Evolutionary conservation across 2,888 invertebrate species (phyloP).

Genomic region (Phragmatobia fuliginosa): DNA sequence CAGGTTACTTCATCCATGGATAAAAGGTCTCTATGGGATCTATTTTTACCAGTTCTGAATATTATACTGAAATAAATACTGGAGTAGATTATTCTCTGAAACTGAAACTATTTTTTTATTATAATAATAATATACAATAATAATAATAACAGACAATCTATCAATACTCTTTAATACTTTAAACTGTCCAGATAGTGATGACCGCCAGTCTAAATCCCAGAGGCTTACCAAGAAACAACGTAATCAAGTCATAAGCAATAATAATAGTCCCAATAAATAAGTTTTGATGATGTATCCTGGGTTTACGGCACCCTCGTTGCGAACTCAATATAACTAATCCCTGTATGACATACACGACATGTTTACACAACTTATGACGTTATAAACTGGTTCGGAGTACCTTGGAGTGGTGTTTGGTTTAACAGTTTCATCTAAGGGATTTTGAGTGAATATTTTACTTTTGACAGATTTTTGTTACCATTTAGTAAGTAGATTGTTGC

Average conservation of each 20-base stretch:
- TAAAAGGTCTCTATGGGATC: not conserved
- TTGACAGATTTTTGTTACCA: not conserved
- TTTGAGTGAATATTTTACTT: not conserved
- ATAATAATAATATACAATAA: too few relatives aligned
- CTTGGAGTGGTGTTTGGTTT: not conserved
- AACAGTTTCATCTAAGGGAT: not conserved
- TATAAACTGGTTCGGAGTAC: conserved; percentile 27
- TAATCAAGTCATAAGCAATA: conserved; percentile 51
- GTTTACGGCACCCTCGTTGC: conserved; percentile 47
- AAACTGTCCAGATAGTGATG: not conserved
- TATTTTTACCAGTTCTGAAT: not conserved
- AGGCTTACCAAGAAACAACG: conserved; percentile 34
- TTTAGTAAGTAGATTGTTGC: too few relatives aligned
- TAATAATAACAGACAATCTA: too few relatives aligned
- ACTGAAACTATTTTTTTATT: not conserved
- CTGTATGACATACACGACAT: conserved; percentile 19
- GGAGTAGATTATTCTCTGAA: not conserved
- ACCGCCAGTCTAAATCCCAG: conserved; percentile 7
- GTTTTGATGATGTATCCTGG: conserved; percentile 57
- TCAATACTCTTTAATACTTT: not conserved
- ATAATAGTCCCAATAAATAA: conserved; percentile 60
- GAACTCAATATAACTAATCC: conserved; percentile 49
- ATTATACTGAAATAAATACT: not conserved
- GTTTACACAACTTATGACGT: conserved; percentile 36
- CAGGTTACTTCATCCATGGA: not conserved